Evolutionary conservation across 1,140 invertebrate genomes (phyloP), one percentile per base, ranked within the genome.

Genomic region (Thalassaphorura encarpata): DNA sequence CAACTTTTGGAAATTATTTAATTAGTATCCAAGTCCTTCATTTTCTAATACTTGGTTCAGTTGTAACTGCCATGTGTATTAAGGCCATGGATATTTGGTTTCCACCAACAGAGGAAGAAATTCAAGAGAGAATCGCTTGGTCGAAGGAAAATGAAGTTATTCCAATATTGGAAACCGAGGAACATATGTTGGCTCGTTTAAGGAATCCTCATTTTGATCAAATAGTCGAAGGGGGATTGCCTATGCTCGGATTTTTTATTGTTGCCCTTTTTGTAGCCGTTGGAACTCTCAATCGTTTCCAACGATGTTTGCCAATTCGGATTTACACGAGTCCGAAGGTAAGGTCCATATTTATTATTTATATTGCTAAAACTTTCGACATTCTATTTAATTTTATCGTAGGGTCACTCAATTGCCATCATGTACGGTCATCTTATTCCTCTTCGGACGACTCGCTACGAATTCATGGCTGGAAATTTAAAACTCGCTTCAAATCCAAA

Each of bases 381-480:
- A 28, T 28, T 56, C 6, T 36, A 53, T 11, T 42, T 42, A n/a
- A 48, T 2, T 40, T 23, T 31, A 52, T 40, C 1, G 40, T n/a
- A 61, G 59, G 33, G 58, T 51, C 56, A 62, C 31, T 46, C 45
- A 29, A 24, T 59, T 21, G 56, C 49, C 2, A 24, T 63, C 13
- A 43, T 49, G 5, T 54, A 50, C 31, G 54, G 57, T 23, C 26
- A 36, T 2, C 0, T 63, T 0, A 33, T 63, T 11, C 61, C 61
- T 1, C 33, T 41, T 16, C 36, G 23, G 24, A 52, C 48, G 28
- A 45, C 54, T 0, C n/a, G 18, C 13, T 54, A 48, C 3, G 53
- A 63, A 18, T 59, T 63, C 33, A 3, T 63, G 3, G 61, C 56
- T 24, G 61, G 61, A 40, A 56, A n/a, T n/a, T n/a, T n/a, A n/a